Evolutionary conservation across 2,888 invertebrate species (phyloP).

Genomic region (Drosophila algonquin): DNA sequence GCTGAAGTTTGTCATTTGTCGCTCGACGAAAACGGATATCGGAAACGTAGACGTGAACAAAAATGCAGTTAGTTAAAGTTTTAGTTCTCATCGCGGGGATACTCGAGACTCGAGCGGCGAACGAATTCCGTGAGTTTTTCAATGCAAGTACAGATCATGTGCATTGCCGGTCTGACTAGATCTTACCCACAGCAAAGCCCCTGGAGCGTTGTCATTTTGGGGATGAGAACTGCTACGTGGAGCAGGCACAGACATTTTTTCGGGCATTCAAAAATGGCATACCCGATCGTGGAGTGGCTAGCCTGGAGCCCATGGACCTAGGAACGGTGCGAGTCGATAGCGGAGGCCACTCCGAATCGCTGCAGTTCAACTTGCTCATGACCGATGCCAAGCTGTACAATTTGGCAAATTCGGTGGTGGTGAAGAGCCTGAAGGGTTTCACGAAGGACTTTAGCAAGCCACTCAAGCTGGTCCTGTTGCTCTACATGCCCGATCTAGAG

Average conservation of each 20-base stretch:
- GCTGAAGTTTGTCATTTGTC: slow-evolving; percentile 8
- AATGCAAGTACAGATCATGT: too few relatives aligned
- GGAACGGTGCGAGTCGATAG: slow-evolving; percentile 54
- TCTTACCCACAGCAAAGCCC: slow-evolving; percentile 46
- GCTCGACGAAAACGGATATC: neutral
- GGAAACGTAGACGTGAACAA: neutral
- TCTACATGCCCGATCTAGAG: slow-evolving; percentile 32
- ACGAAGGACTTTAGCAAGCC: slow-evolving; percentile 57
- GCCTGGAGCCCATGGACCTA: slow-evolving; percentile 54
- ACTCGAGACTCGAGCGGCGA: too few relatives aligned
- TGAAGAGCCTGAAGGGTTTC: slow-evolving; percentile 65
- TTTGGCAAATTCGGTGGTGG: slow-evolving; percentile 29
- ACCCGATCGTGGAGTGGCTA: slow-evolving; percentile 45
- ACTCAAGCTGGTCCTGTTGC: slow-evolving; percentile 45
- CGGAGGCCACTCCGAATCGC: slow-evolving; percentile 45
- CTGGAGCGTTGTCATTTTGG: slow-evolving; percentile 58
- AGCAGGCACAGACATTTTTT: slow-evolving; percentile 48
- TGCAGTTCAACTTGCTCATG: slow-evolving; percentile 64
- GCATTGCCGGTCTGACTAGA: too few relatives aligned
- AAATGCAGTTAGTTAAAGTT: slow-evolving; percentile 6
- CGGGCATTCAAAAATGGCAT: slow-evolving; percentile 47
- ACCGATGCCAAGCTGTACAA: slow-evolving; percentile 54
- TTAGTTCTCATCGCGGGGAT: neutral
- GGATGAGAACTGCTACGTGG: slow-evolving; percentile 60
- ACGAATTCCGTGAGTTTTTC: too few relatives aligned